These are phyloP conservation scores for Takifugu flavidus DNA, from an alignment of 2,113 vertebrate genomes.

Conservation along the genomic window DNA sequence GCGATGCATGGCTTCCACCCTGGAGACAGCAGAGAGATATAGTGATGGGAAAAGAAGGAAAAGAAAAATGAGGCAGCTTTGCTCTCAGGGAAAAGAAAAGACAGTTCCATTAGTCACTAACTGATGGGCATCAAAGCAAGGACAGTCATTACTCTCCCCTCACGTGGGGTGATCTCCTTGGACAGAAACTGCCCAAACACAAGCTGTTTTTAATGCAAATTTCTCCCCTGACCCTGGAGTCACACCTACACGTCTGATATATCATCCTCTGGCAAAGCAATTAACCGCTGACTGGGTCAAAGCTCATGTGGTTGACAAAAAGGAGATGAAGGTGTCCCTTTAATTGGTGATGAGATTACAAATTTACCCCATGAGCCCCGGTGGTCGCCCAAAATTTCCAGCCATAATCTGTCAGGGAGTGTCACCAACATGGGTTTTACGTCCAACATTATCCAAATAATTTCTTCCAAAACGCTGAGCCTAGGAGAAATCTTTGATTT, in stretches of 20 bases:
- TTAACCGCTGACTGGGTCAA: constrained; percentile 23
- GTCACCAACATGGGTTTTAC: neutral
- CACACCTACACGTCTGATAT: constrained; percentile 1
- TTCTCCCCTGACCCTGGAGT: constrained; percentile 9
- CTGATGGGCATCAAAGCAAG: constrained; percentile 6
- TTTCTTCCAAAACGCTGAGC: no score
- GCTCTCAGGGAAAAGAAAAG: neutral
- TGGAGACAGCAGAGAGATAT: constrained; percentile 32
- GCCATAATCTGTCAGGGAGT: neutral
- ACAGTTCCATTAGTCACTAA: constrained; percentile 3
- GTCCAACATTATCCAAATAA: no score
- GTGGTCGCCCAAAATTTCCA: neutral
- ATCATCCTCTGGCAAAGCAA: constrained; percentile 21
- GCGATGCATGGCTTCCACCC: constrained; percentile 85
- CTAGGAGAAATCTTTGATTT: no score
- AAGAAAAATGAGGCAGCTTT: neutral
- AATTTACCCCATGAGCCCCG: neutral
- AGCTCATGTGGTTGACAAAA: constrained; percentile 23
- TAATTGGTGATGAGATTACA: constrained; percentile 28
- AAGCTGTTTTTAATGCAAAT: constrained; percentile 4
- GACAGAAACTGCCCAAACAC: constrained; percentile 8
- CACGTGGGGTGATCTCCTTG: neutral
- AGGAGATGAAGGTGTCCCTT: constrained; percentile 31
- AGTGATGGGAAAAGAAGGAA: neutral
- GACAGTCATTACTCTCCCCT: constrained; percentile 6